Conservation (phyloP, 2,888 invertebrate genomes). For the Thymelicus lineola region DNA sequence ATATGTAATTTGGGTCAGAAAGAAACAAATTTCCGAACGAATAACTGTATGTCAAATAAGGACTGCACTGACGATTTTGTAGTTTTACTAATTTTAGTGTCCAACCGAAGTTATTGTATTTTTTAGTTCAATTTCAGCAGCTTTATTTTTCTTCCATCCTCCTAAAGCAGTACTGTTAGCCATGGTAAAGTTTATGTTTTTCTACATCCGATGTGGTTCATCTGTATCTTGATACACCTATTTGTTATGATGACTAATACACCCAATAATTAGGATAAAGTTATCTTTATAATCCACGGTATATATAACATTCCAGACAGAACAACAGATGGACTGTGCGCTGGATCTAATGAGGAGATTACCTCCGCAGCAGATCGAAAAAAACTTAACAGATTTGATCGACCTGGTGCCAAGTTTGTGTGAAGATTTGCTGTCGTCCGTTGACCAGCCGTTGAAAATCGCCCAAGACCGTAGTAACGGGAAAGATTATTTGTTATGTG, state of each 20-base stretch:
- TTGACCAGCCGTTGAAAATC: slow-evolving; percentile 99
- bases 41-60: slow-evolving; percentile 28
- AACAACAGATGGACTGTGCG: slow-evolving; percentile 99
- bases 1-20: slow-evolving; percentile 17
- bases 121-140: slow-evolving; percentile 19
- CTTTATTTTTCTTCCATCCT: slow-evolving; percentile 21
- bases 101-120: slow-evolving; percentile 21
- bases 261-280: slow-evolving; percentile 53
- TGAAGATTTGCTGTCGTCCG: slow-evolving; percentile 98
- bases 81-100: slow-evolving; percentile 35
- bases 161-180: slow-evolving; percentile 8
- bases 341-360: slow-evolving; percentile 99
- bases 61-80: slow-evolving; percentile 35
- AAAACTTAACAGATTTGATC: slow-evolving; percentile 98
- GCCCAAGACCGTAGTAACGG: slow-evolving; percentile 97
- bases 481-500: slow-evolving; percentile 98
- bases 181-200: slow-evolving; percentile 47
- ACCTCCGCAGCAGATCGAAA: slow-evolving; percentile 99
- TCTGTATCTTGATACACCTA: slow-evolving; percentile 43
- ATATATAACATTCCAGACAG: slow-evolving; percentile 87
- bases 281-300: slow-evolving; percentile 50
- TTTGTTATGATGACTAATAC: slow-evolving; percentile 82
- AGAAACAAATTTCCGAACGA: slow-evolving; percentile 20
- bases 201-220: slow-evolving; percentile 42
- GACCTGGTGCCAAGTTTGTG: slow-evolving; percentile 98